Conservation (phyloP, 2,797 vertebrate genomes). For the Mus spretus region DNA sequence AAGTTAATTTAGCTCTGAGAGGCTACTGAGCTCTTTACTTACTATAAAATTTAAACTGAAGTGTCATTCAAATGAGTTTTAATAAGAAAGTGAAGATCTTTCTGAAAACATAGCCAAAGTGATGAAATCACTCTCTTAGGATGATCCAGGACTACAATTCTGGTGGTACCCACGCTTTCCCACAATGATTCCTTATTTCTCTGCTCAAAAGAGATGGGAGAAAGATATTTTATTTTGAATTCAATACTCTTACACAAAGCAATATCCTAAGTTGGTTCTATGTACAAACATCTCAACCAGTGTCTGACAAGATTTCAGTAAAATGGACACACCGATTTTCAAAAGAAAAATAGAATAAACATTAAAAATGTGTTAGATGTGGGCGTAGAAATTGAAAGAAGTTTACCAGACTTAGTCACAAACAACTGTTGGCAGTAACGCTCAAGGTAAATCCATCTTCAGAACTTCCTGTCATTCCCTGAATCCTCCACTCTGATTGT, state of each 20-base stretch:
- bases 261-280: slow-evolving; percentile 10
- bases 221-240: slow-evolving; percentile 8
- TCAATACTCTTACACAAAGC: background rate
- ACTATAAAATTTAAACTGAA: background rate
- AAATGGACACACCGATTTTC: background rate
- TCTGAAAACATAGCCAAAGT: background rate
- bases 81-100: background rate
- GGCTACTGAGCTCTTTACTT: background rate
- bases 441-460: background rate
- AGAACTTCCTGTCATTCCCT: background rate
- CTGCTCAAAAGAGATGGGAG: background rate
- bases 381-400: background rate
- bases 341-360: background rate
- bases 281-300: background rate
- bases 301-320: background rate
- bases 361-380: background rate
- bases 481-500: background rate
- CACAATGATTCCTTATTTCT: background rate
- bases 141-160: background rate
- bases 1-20: background rate
- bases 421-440: background rate
- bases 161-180: background rate
- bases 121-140: background rate
- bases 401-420: background rate
- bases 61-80: background rate